Conservation (phyloP, 2,113 vertebrate species). For the Todiramphus chloris region DNA sequence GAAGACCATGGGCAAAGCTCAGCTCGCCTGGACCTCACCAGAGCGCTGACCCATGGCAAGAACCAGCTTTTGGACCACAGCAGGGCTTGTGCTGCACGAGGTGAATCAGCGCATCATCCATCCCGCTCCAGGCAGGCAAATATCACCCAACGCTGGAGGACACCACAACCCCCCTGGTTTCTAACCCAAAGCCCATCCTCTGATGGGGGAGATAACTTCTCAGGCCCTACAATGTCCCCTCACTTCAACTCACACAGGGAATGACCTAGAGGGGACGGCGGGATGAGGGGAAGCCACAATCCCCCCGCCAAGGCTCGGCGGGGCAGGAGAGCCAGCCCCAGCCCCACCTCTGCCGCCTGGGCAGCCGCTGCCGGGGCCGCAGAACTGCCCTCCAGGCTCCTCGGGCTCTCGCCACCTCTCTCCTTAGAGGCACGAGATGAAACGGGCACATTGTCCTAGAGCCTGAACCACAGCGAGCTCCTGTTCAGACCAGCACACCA, state of each 20-base stretch:
- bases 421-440: accelerated
- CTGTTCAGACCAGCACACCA: neutral
- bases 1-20: neutral
- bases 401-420: neutral
- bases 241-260: accelerated
- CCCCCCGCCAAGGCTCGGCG: neutral
- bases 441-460: neutral
- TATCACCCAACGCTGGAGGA: accelerated
- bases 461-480: neutral
- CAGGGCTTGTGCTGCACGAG: accelerated
- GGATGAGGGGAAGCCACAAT: accelerated
- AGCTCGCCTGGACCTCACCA: neutral
- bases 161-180: accelerated
- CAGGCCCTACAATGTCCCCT: neutral
- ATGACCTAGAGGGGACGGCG: accelerated
- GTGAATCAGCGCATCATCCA: accelerated
- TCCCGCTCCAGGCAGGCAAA: neutral
- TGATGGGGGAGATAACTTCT: no score
- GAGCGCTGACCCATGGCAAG: accelerated
- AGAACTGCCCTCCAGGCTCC: accelerated
- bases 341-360: accelerated
- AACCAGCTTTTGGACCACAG: accelerated
- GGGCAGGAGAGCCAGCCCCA: neutral
- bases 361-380: accelerated
- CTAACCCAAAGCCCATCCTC: neutral